Evolutionary conservation across 2,113 vertebrate genomes (phyloP).

Genomic region (Lanius ludovicianus): DNA sequence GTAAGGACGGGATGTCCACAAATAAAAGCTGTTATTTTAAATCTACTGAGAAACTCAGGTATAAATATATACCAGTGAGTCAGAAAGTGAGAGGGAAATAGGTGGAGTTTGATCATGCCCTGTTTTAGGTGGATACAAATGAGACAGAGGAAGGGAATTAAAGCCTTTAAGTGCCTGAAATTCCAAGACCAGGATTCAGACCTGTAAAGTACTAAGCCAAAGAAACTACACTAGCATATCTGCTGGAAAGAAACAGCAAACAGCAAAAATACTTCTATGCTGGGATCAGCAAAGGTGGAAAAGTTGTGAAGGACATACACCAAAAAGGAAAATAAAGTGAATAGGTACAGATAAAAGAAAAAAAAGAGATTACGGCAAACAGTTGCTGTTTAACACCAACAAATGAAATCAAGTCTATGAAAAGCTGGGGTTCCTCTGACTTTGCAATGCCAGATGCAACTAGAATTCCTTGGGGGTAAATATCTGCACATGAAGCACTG

Average conservation of each 20-base stretch:
- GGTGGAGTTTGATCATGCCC: neutral
- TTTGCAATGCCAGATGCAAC: neutral
- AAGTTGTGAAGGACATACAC: neutral
- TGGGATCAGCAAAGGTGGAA: neutral
- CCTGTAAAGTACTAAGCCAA: neutral
- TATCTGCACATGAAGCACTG: neutral
- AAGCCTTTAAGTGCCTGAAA: neutral
- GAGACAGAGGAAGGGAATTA: neutral
- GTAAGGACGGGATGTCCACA: constrained; percentile 3
- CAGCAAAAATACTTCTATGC: neutral
- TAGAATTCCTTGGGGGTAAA: neutral
- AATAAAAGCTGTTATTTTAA: constrained; percentile 54
- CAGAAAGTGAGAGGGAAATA: constrained; percentile 29
- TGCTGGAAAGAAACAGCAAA: neutral
- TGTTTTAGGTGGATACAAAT: neutral
- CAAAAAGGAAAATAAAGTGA: neutral
- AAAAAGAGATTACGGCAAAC: neutral
- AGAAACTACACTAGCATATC: neutral
- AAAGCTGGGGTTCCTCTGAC: neutral
- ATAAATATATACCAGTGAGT: constrained; percentile 47
- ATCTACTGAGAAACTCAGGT: constrained; percentile 21
- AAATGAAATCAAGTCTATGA: neutral
- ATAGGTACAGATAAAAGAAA: neutral
- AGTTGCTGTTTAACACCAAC: neutral
- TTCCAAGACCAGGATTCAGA: neutral